Conservation (phyloP, 2,888 invertebrate genomes). For the Ptilodon capucinus region DNA sequence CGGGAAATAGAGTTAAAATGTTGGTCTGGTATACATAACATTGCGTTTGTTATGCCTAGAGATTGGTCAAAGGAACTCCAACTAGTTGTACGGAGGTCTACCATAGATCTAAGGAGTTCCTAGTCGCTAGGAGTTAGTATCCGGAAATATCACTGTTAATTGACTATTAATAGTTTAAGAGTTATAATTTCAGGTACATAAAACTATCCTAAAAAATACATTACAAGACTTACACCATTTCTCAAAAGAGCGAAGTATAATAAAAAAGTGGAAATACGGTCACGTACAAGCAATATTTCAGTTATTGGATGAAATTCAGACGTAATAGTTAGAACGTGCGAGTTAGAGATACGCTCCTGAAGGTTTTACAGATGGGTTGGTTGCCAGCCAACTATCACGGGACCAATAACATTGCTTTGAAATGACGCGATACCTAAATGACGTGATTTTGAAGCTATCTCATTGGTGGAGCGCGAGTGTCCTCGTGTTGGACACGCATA, state of each 20-base stretch:
- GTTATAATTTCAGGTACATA: too few species aligned
- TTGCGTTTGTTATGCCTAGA: too few species aligned
- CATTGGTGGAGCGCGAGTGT: too few species aligned
- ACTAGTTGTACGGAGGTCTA: too few species aligned
- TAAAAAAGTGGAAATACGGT: conserved; percentile 30
- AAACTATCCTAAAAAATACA: neutral
- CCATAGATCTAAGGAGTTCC: too few species aligned
- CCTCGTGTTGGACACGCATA: too few species aligned
- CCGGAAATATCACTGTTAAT: too few species aligned
- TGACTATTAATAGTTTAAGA: too few species aligned
- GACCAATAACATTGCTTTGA: neutral
- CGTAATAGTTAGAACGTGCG: conserved; percentile 57
- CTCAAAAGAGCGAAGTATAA: conserved; percentile 38
- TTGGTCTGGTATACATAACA: too few species aligned
- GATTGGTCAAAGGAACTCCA: too few species aligned
- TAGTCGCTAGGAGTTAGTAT: too few species aligned
- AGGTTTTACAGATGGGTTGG: neutral
- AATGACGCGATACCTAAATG: neutral
- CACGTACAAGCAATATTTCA: conserved; percentile 60
- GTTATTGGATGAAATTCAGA: conserved; percentile 65
- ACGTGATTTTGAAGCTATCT: neutral
- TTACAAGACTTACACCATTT: neutral
- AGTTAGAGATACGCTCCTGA: conserved; percentile 1
- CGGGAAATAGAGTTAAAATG: too few species aligned
- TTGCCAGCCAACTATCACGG: neutral